Evolutionary conservation across 2,888 invertebrate species (phyloP), one percentile per base, ranked within the genome.

Genomic region (Drosophila meridionalis): DNA sequence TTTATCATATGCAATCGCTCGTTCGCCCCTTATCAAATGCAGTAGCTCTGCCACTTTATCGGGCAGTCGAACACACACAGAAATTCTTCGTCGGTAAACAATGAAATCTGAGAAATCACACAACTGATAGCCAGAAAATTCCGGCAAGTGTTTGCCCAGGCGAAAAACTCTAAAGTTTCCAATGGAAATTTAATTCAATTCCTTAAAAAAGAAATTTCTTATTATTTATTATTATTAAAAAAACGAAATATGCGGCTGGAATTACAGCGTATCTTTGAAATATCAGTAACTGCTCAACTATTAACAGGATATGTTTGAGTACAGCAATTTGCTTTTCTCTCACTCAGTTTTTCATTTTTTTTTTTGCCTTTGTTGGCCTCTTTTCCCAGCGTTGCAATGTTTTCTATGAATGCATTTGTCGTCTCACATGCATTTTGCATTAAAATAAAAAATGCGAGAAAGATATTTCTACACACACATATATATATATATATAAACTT

Each of bases 1-100:
- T 50, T 64, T 83, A 82, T 85, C 72, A 43, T 9, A 62, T 69
- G 74, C 64, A 69, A 63, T 57, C 47, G 56, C 9, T 34, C 3
- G 32, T 20, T 20, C 20, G 20, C 20, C 20, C 3, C 32, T 68
- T 73, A 43, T n/a, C 68, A 73, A 48, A 20, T 71, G 75, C 75
- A 75, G 65, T 58, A 43, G 60, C 52, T 52, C 28, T 47, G 0
- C 28, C 32, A 34, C 20, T 50, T 58, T 58, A 56, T 50, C 69
- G 43, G 34, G 0, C 45, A 47, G 12, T 47, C 40, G 20, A 42
- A 38, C 38, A 38, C 38, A 12, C 7, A 48, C 52, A 47, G 5
- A 64, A 42, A 47, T 42, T 55, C 47, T 42, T 65, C 20, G 42
- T 36, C 67, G 36, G 32, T 12, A 34, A 56, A 66, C 38, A 26